These are phyloP conservation scores for Prinia subflava DNA, from an alignment of 2,113 vertebrate genomes.

Conservation along the genomic window DNA sequence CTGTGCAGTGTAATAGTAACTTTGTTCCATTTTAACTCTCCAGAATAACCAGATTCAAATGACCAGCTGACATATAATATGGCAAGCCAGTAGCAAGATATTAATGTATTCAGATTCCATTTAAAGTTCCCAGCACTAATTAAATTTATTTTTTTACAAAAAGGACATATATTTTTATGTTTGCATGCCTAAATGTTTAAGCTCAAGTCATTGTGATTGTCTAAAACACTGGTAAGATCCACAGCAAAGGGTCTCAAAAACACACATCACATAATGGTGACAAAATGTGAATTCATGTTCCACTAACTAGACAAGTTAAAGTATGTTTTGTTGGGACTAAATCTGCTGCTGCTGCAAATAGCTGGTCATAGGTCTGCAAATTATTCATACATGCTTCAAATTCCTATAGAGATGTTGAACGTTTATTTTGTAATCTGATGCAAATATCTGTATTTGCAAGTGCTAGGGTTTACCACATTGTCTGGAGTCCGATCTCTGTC, in stretches of 20 bases:
- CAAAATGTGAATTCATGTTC: not conserved
- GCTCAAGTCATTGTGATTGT: not conserved
- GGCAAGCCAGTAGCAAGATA: not conserved
- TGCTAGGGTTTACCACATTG: not conserved
- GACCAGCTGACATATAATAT: not conserved
- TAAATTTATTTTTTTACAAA: not conserved
- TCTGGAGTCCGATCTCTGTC: not conserved
- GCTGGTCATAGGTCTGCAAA: not conserved
- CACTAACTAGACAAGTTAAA: not conserved
- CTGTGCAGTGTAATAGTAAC: not conserved
- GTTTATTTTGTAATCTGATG: not conserved
- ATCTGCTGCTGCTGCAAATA: not conserved
- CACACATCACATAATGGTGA: not conserved
- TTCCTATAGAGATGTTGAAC: not conserved
- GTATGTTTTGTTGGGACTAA: not conserved
- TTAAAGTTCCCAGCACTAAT: not conserved
- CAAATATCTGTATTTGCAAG: not conserved
- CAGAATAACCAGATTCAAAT: not conserved
- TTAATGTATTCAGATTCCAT: not conserved
- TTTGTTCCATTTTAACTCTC: not conserved
- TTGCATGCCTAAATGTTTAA: not conserved
- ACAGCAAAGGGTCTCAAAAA: not conserved
- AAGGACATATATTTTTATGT: not conserved
- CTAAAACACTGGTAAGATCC: not conserved
- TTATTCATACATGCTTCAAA: not conserved